A percentile compares a stretch with the other conserved stretches of the same genome.
These are phyloP conservation scores for Phenacoccus solenopsis DNA, from an alignment of 1,140 invertebrate genomes.

Conservation along the genomic window DNA sequence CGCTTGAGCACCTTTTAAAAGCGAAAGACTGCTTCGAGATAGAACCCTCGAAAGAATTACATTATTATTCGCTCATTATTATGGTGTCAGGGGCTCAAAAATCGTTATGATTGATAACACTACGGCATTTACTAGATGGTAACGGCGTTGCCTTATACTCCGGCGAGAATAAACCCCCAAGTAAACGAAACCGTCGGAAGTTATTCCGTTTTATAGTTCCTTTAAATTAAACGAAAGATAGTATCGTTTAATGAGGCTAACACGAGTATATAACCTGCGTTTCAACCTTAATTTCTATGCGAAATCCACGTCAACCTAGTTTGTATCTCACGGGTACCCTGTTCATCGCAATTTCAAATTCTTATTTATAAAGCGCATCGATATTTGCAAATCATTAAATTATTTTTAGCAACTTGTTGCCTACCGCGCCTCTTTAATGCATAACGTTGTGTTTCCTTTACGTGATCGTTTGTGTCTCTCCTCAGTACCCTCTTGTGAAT, in stretches of 20 bases:
- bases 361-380: too few species aligned
- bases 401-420: background rate
- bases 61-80: background rate
- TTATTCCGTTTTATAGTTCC: background rate
- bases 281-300: too few species aligned
- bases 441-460: too few species aligned
- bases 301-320: too few species aligned
- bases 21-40: background rate
- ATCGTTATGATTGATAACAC: constrained; percentile 2
- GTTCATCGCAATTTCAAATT: too few species aligned
- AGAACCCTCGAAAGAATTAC: background rate
- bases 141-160: background rate
- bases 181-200: background rate
- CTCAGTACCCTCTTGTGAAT: too few species aligned
- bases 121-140: background rate
- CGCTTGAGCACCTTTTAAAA: too few species aligned
- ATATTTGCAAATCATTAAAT: background rate
- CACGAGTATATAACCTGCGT: background rate
- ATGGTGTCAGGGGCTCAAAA: background rate
- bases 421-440: background rate
- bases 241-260: background rate
- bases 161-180: background rate
- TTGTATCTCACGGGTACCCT: too few species aligned
- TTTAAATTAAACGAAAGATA: background rate
- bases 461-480: too few species aligned